Conservation (phyloP, 2,888 invertebrate genomes). For the Calameuta pallipes region DNA sequence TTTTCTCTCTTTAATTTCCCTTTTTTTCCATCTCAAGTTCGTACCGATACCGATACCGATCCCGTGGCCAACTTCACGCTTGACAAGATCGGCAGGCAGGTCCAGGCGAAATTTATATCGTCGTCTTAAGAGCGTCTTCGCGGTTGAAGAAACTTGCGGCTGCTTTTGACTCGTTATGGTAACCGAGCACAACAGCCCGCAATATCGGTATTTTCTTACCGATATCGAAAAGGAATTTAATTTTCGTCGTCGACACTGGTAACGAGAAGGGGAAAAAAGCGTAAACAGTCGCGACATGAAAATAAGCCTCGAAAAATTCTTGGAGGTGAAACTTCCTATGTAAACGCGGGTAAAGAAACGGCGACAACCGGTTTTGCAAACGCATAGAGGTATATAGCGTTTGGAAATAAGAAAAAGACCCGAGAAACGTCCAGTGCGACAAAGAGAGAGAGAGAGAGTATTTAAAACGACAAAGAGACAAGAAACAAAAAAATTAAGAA, state of each 20-base stretch:
- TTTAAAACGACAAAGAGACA: neutral
- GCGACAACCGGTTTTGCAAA: conserved; percentile 42
- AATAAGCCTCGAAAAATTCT: conserved; percentile 30
- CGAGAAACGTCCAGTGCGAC: neutral
- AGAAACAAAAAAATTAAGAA: conserved; percentile 1
- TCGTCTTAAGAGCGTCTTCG: neutral
- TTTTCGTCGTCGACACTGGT: neutral
- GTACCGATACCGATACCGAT: neutral
- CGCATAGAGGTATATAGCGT: neutral
- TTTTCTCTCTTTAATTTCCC: neutral
- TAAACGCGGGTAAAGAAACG: conserved; percentile 25
- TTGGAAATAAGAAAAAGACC: neutral
- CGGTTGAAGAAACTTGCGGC: neutral
- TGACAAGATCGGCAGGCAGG: neutral
- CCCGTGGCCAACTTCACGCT: neutral
- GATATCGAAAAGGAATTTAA: neutral
- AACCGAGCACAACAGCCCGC: neutral
- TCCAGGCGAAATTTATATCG: neutral
- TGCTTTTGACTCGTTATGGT: neutral
- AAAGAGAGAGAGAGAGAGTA: neutral
- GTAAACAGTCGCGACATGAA: conserved; percentile 3
- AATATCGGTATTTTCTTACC: neutral
- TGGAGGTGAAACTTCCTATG: conserved; percentile 38
- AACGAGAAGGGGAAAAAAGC: neutral
- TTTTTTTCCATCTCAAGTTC: neutral